These are phyloP conservation scores for Erythrocebus patas DNA, from an alignment of 2,113 vertebrate genomes.

Conservation along the genomic window DNA sequence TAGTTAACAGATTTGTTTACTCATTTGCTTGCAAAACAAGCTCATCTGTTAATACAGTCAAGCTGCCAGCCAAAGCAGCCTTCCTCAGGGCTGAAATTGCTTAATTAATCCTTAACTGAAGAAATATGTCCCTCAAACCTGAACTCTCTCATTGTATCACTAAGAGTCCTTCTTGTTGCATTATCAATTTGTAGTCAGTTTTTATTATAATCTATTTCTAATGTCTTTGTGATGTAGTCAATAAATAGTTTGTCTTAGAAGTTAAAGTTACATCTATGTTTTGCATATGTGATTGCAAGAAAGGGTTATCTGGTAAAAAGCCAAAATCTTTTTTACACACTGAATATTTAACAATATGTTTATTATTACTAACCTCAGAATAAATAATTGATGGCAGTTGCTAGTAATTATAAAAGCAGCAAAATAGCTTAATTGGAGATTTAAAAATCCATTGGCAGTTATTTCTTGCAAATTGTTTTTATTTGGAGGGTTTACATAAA, in stretches of 20 bases:
- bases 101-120: constrained; percentile 50
- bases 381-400: neutral
- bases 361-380: neutral
- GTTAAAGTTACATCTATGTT: neutral
- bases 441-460: neutral
- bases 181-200: neutral
- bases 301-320: neutral
- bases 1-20: constrained; percentile 70
- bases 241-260: neutral
- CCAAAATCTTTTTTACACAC: neutral
- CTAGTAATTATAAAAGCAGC: neutral
- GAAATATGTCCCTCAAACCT: neutral
- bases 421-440: neutral
- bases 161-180: neutral
- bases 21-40: constrained; percentile 62
- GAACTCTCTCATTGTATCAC: constrained; percentile 17
- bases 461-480: neutral
- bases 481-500: neutral
- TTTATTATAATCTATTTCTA: neutral
- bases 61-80: constrained; percentile 8
- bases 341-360: neutral
- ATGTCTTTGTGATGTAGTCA: neutral
- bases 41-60: constrained; percentile 39
- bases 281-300: neutral
- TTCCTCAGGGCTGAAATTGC: constrained; percentile 13